phyloP scores from a whole-genome alignment of 2,797 vertebrate genomes.

The Ctenopoma multispine region DNA sequence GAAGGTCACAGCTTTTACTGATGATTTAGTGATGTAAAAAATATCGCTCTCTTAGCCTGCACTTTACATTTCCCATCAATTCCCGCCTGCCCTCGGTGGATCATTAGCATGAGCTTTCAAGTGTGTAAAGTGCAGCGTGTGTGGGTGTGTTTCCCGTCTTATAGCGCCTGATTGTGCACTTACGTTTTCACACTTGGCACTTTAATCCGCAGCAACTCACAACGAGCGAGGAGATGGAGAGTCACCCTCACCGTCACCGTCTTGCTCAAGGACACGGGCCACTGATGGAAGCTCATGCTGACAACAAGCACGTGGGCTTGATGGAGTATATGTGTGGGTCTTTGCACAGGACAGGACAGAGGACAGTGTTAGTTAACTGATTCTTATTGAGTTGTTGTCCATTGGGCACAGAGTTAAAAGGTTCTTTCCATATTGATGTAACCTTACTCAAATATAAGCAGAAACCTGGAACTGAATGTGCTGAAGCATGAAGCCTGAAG shows the following conservation, averaged over 20 bases:
- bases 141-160: conserved; percentile 8
- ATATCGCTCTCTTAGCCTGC: neutral
- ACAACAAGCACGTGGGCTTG: too few relatives aligned
- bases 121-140: neutral
- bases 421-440: too few relatives aligned
- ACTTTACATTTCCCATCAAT: conserved; percentile 25
- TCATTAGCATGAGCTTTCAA: conserved; percentile 15
- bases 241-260: neutral
- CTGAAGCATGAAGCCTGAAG: too few relatives aligned
- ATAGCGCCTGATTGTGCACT: conserved; percentile 9
- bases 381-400: too few relatives aligned
- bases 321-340: too few relatives aligned
- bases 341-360: too few relatives aligned
- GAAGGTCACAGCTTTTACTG: conserved; percentile 15
- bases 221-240: neutral
- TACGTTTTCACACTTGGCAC: conserved; percentile 22
- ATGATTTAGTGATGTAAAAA: conserved; percentile 20
- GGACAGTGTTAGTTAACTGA: too few relatives aligned
- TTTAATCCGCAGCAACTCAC: conserved; percentile 9
- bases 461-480: too few relatives aligned
- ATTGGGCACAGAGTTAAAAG: too few relatives aligned
- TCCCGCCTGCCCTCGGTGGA: conserved; percentile 23
- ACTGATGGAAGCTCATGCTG: conserved; percentile 2
- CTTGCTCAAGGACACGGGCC: conserved; percentile 28
- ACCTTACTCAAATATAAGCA: too few relatives aligned